Evolutionary conservation across 2,888 invertebrate genomes (phyloP).

Genomic region (Athalia circularis): DNA sequence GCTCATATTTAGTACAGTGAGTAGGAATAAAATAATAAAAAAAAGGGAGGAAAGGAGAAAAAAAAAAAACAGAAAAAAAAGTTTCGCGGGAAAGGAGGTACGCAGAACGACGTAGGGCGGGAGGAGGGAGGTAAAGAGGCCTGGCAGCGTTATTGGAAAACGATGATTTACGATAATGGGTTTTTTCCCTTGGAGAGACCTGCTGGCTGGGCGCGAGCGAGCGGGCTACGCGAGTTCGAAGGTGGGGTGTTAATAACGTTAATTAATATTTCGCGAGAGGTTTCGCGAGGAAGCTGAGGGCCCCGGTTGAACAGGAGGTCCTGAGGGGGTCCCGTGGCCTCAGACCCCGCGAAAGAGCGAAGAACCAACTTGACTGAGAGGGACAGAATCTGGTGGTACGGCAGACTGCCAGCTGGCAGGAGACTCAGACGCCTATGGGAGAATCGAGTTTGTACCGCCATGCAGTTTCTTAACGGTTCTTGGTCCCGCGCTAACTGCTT

Average conservation of each 20-base stretch:
- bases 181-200: constrained; percentile 67
- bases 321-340: constrained; percentile 33
- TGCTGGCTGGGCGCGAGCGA: constrained; percentile 50
- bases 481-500: background rate
- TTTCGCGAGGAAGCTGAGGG: constrained; percentile 67
- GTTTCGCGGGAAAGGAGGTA: constrained; percentile 43
- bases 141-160: constrained; percentile 77
- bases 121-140: constrained; percentile 66
- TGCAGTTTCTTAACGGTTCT: constrained; percentile 20
- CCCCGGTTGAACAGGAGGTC: constrained; percentile 48
- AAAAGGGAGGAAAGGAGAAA: constrained; percentile 48
- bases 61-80: constrained; percentile 46
- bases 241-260: constrained; percentile 79
- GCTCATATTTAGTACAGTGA: constrained; percentile 47
- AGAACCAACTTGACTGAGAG: constrained; percentile 45
- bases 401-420: constrained; percentile 72
- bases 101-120: constrained; percentile 50
- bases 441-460: constrained; percentile 12
- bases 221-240: constrained; percentile 70
- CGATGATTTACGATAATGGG: constrained; percentile 80
- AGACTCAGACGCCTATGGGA: constrained; percentile 49
- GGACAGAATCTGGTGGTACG: constrained; percentile 53
- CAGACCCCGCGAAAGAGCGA: constrained; percentile 32
- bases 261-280: constrained; percentile 79
- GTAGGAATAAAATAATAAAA: constrained; percentile 42